phyloP scores from a whole-genome alignment of 2,888 invertebrate species.

The Caradrina kadenii region DNA sequence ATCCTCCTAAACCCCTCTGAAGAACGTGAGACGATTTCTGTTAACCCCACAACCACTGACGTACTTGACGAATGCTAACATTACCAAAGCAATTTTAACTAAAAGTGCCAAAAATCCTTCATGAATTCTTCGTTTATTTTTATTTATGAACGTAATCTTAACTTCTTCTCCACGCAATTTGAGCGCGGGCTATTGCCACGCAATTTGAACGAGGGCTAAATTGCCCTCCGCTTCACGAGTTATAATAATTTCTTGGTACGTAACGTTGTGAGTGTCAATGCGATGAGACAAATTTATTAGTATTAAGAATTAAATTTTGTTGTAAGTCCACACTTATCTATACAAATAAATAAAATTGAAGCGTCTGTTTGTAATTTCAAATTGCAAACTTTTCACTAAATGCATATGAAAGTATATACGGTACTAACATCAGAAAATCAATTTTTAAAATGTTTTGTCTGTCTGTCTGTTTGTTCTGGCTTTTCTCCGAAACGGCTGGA shows the following conservation, averaged over 20 bases:
- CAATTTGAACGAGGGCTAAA: conserved; percentile 26
- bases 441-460: too few relatives aligned
- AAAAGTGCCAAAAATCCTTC: not conserved
- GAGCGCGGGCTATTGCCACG: conserved; percentile 16
- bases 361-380: too few relatives aligned
- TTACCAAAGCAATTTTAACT: conserved; percentile 5
- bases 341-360: too few relatives aligned
- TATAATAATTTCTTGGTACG: conserved; percentile 27
- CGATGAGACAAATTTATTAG: conserved; percentile 3
- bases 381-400: too few relatives aligned
- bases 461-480: too few relatives aligned
- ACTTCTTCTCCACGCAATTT: conserved; percentile 27
- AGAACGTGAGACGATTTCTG: too few relatives aligned
- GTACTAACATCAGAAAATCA: too few relatives aligned
- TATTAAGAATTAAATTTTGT: not conserved
- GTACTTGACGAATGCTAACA: not conserved
- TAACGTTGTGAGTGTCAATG: not conserved
- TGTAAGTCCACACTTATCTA: too few relatives aligned
- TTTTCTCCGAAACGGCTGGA: too few relatives aligned
- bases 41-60: not conserved
- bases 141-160: conserved; percentile 32
- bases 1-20: too few relatives aligned
- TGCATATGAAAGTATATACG: too few relatives aligned
- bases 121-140: conserved; percentile 36
- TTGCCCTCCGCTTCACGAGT: conserved; percentile 21